Base-by-base conservation (phyloP, 2,888 invertebrate species). In the Blastobasis adustella region DNA sequence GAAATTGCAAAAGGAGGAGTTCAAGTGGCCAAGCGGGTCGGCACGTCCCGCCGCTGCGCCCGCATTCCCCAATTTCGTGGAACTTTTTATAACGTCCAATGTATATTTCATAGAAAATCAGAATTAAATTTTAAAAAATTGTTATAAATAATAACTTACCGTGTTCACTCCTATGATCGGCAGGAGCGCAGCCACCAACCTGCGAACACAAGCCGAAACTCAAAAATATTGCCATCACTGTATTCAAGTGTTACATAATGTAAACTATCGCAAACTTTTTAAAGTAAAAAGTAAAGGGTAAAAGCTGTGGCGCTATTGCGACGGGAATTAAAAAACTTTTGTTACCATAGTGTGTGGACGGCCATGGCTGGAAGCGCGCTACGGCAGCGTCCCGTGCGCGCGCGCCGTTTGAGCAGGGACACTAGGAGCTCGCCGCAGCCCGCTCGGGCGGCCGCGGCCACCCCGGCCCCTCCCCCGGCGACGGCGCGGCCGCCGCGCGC, bases 391-490 rank as follows among this genome's bases (percentile, higher is more conserved):
- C 84, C 85, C 82, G 87, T 85, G 86, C 87, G 87, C 87, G 86
- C 87, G 84, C 85, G 85, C 84, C 72, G 87, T 83, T 76, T 72
- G 74, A 79, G 80, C 78, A 85, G 86, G 87, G 88, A 87, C 80
- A 87, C 86, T 86, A 84, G 75, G 84, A 83, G 54, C 52, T 81
- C 75, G 78, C 79, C 78, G 80, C 63, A 47, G 80, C 76, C 76
- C 78, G 69, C 73, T 52, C 59, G 61, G 59, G 67, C 63, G 63
- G 66, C 64, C 67, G 65, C 63, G 62, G 65, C 65, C 65, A 63
- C 63, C 62, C 66, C 56, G 61, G 59, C 62, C 54, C 57, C 63
- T 66, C 59, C 58, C 59, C 64, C 52, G 57, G 68, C 61, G 72
- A 73, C 76, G 77, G 79, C 81, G 80, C 40, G 7, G 42, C n/a